phyloP scores from a whole-genome alignment of 2,797 vertebrate species.

The Anomalospiza imberbis region DNA sequence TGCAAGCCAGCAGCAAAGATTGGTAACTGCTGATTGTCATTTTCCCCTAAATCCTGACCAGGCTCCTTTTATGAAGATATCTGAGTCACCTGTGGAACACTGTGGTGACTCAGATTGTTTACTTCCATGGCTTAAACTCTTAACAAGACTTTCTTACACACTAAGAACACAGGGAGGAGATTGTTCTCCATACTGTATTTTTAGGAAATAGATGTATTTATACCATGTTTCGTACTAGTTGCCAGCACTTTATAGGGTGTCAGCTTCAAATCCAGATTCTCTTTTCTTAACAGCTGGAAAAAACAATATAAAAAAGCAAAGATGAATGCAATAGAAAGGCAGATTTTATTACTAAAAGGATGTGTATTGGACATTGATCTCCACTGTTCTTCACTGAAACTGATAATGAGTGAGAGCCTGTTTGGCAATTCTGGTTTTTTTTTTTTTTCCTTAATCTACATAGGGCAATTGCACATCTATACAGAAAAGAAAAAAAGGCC shows the following conservation, averaged over 20 bases:
- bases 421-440: background rate
- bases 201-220: background rate
- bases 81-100: background rate
- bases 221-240: conserved; percentile 97
- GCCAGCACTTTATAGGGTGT: conserved; percentile 97
- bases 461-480: background rate
- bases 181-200: background rate
- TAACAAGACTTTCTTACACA: background rate
- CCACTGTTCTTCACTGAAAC: background rate
- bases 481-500: background rate
- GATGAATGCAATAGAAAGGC: background rate
- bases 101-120: background rate
- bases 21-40: background rate
- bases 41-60: background rate
- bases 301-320: background rate
- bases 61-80: background rate
- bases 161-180: background rate
- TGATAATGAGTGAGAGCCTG: background rate
- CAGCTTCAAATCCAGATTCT: conserved; percentile 96
- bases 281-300: conserved; percentile 89
- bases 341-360: background rate
- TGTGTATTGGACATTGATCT: background rate
- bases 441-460: background rate
- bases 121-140: background rate
- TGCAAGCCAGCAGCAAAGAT: background rate